Base-by-base conservation (phyloP, 2,888 invertebrate genomes). In the Hesperia comma region DNA sequence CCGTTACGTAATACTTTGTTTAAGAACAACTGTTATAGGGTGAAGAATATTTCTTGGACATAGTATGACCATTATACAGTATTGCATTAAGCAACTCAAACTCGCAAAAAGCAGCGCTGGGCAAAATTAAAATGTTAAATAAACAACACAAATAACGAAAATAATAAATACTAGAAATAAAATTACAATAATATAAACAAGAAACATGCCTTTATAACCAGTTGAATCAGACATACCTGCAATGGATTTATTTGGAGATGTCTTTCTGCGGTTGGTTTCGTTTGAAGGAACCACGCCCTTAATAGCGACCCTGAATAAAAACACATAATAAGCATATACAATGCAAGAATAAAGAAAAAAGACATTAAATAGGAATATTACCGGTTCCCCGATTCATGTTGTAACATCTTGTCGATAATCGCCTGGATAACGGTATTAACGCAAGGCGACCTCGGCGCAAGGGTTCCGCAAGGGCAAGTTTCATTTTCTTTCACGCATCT, bases 371-470 rank as follows among this genome's bases (percentile, higher is more conserved):
- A 46, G 8, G 46, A 21, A 49, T 19, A 49, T 4, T 61, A 64
- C 64, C 64, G 58, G 10, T 7, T 64, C 19, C 60, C 60, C 15
- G 54, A 53, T 19, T 54, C 54, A 0, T 66, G 43, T 3, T 60
- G 67, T 6, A 79, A 63, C 74, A 83, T 78, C 71, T 81, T 83
- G 6, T 72, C 70, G 10, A 80, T 73, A n/a, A 84, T 70, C 32
- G 81, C 75, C 61, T 78, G 77, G n/a, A 83, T 71, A 6, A 80
- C 70, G 6, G 79, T 80, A 63, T 85, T 82, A 3, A 79, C 76
- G 56, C 74, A 75, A 19, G 77, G 70, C 0, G 61, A 69, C 21
- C 70, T 63, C 0, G 81, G 80, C 5, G 78, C 70, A 12, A 68
- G 54, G 0, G 57, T 69, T 37, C 82, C 82, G 57, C 84, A 85